Conservation (phyloP, 2,113 vertebrate species). For the Phaethornis superciliosus region DNA sequence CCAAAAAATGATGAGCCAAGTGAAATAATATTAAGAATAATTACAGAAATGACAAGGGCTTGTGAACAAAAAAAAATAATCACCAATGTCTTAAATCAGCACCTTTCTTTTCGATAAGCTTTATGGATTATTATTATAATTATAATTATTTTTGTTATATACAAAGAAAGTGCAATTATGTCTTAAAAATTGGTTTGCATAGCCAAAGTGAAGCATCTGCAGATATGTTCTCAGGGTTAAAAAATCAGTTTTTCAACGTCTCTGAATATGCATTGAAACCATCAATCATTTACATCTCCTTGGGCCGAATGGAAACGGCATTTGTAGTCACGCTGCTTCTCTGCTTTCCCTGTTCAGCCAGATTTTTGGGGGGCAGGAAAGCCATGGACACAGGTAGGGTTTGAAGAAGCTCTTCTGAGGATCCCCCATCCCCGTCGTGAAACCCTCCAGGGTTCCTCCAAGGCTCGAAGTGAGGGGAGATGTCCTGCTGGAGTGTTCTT, state of each 20-base stretch:
- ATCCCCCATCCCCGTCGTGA: neutral
- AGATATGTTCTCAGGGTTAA: slow-evolving; percentile 60
- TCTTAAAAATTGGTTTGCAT: slow-evolving; percentile 60
- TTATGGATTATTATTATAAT: neutral
- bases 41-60: neutral
- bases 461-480: neutral
- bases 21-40: slow-evolving; percentile 31
- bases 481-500: neutral
- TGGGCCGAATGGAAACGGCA: neutral
- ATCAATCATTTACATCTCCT: neutral
- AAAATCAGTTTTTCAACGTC: slow-evolving; percentile 20
- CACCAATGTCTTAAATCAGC: slow-evolving; percentile 66
- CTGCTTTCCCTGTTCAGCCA: neutral
- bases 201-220: slow-evolving; percentile 16
- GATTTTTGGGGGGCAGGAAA: neutral
- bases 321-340: neutral
- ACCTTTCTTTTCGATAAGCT: slow-evolving; percentile 51
- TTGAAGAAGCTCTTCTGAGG: neutral
- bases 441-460: neutral
- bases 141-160: neutral
- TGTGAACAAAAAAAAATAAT: slow-evolving; percentile 28
- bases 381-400: neutral
- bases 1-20: slow-evolving; percentile 33
- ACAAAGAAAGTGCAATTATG: slow-evolving; percentile 60
- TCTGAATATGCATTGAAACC: neutral